Evolutionary conservation across 2,888 invertebrate species (phyloP).

Genomic region (Carterocephalus palaemon): DNA sequence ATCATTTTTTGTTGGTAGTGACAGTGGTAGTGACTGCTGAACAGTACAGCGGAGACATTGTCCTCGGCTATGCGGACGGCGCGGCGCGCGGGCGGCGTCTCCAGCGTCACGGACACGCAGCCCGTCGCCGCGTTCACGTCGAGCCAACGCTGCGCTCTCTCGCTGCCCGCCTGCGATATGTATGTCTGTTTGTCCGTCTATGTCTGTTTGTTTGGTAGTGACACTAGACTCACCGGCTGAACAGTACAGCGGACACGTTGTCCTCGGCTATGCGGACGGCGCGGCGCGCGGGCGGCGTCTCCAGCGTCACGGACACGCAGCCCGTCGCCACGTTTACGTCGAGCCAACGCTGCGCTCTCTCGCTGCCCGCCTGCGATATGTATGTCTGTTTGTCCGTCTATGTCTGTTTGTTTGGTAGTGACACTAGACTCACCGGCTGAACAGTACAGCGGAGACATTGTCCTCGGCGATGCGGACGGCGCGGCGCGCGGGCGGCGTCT

Average conservation of each 20-base stretch:
- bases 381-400: not conserved
- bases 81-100: constrained; percentile 38
- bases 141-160: constrained; percentile 48
- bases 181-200: not conserved
- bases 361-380: no score
- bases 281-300: constrained; percentile 38
- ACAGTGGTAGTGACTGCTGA: no score
- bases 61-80: constrained; percentile 37
- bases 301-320: constrained; percentile 43
- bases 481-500: constrained; percentile 38
- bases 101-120: constrained; percentile 43
- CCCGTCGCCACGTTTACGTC: constrained; percentile 44
- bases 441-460: constrained; percentile 33
- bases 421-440: no score
- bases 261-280: constrained; percentile 37
- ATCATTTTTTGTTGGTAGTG: no score
- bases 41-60: constrained; percentile 33
- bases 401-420: no score
- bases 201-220: no score
- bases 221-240: no score
- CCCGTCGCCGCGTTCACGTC: constrained; percentile 44
- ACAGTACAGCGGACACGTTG: constrained; percentile 33
- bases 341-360: constrained; percentile 48
- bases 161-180: no score
- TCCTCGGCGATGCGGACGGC: constrained; percentile 37